A percentile compares a stretch with the other conserved stretches of the same genome.
Conservation (phyloP, 2,113 vertebrate genomes). For the Hoplias malabaricus region DNA sequence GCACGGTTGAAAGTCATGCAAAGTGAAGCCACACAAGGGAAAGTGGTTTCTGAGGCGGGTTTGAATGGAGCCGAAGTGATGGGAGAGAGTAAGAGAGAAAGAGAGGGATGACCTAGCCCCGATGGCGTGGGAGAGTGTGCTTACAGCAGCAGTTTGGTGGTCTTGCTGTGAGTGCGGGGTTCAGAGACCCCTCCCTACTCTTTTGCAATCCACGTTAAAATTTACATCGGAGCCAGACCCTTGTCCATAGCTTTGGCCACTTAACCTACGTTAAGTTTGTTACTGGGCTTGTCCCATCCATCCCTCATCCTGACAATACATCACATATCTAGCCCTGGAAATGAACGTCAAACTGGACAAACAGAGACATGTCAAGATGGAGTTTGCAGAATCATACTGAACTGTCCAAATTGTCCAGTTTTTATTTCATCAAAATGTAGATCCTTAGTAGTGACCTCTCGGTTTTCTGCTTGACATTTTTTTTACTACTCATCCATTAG, state of each 20-base stretch:
- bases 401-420: too few species aligned
- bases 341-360: too few species aligned
- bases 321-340: too few species aligned
- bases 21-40: conserved; percentile 61
- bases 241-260: conserved; percentile 16
- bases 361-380: not conserved
- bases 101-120: conserved; percentile 35
- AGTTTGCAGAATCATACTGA: not conserved
- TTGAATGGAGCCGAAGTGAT: conserved; percentile 6
- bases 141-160: conserved; percentile 45
- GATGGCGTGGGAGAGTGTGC: conserved; percentile 42
- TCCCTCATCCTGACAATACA: not conserved
- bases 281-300: not conserved
- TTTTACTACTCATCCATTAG: not conserved
- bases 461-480: too few species aligned
- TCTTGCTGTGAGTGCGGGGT: conserved; percentile 25
- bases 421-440: not conserved
- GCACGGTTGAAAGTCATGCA: conserved; percentile 57
- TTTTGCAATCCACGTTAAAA: conserved; percentile 43
- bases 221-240: conserved; percentile 24
- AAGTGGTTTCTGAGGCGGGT: conserved; percentile 25
- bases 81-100: conserved; percentile 18
- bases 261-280: conserved; percentile 27
- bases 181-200: not conserved
- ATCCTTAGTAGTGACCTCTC: not conserved